Evolutionary conservation across 2,888 invertebrate genomes (phyloP).

Genomic region (Athrips mouffetella): DNA sequence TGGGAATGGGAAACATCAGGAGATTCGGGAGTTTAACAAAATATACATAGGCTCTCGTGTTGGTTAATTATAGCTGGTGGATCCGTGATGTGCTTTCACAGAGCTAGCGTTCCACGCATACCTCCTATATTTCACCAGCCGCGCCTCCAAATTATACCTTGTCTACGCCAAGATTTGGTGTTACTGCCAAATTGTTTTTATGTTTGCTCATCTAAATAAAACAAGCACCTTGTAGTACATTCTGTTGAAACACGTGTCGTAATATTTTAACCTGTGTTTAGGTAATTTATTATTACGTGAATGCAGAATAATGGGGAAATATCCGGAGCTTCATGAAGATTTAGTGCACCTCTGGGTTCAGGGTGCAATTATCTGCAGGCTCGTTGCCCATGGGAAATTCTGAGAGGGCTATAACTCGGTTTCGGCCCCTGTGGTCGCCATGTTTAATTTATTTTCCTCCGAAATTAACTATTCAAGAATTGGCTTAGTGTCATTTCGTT

Average conservation of each 20-base stretch:
- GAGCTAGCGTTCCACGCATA: conserved; percentile 25
- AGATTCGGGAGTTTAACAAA: no score
- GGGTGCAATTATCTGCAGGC: conserved; percentile 55
- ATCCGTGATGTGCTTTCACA: conserved; percentile 34
- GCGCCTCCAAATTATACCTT: conserved; percentile 26
- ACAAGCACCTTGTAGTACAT: background rate
- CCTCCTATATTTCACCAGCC: conserved; percentile 27
- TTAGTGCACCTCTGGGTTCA: conserved; percentile 55
- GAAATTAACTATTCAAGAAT: conserved; percentile 21
- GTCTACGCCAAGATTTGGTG: conserved; percentile 13
- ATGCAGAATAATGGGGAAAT: conserved; percentile 36
- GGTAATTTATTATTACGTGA: conserved; percentile 36
- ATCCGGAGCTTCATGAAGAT: conserved; percentile 61
- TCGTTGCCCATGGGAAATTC: conserved; percentile 56
- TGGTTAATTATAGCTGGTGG: conserved; percentile 55
- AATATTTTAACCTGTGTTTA: conserved; percentile 34
- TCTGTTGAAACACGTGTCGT: conserved; percentile 6
- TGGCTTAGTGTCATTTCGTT: background rate
- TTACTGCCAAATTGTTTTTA: conserved; percentile 14
- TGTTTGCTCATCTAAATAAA: conserved; percentile 13
- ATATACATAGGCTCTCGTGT: no score
- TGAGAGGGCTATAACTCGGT: conserved; percentile 43
- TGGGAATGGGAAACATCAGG: no score
- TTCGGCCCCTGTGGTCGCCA: conserved; percentile 37
- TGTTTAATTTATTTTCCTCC: conserved; percentile 30